Evolutionary conservation across 2,888 invertebrate genomes (phyloP).

Genomic region (Pseudoips prasinana): DNA sequence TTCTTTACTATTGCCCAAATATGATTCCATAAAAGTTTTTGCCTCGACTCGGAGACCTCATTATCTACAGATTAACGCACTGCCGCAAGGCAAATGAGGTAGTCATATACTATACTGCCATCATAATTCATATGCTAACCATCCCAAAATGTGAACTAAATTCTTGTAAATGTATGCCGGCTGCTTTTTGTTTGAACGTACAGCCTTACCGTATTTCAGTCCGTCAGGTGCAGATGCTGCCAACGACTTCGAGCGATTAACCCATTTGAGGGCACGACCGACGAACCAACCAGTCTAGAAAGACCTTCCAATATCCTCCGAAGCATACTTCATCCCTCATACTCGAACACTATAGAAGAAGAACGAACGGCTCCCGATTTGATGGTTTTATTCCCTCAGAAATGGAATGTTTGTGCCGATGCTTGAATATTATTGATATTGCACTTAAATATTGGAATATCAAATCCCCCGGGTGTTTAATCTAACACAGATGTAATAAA

Average conservation of each 20-base stretch:
- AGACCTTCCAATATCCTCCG: slow-evolving; percentile 41
- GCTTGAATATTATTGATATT: slow-evolving; percentile 69
- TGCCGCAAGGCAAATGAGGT: too few relatives aligned
- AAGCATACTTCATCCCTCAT: slow-evolving; percentile 24
- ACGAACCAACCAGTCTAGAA: slow-evolving; percentile 37
- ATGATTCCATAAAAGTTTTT: too few relatives aligned
- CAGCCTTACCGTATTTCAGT: slow-evolving; percentile 66
- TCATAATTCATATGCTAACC: slow-evolving; percentile 1
- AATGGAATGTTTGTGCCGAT: slow-evolving; percentile 66
- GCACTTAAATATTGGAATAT: slow-evolving; percentile 58
- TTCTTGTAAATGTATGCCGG: slow-evolving; percentile 29
- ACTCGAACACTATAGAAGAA: slow-evolving; percentile 5
- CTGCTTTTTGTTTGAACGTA: slow-evolving; percentile 50
- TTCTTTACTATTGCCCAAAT: too few relatives aligned
- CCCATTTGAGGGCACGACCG: slow-evolving; percentile 64
- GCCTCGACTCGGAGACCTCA: too few relatives aligned
- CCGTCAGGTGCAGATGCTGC: slow-evolving; percentile 75
- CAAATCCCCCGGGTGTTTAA: slow-evolving; percentile 36
- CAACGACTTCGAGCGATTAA: slow-evolving; percentile 72
- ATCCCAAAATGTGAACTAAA: slow-evolving; percentile 28
- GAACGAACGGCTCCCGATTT: slow-evolving; percentile 26
- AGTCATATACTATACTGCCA: too few relatives aligned
- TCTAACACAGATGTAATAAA: slow-evolving; percentile 34
- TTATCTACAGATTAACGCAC: too few relatives aligned
- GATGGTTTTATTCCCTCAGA: slow-evolving; percentile 43